phyloP scores from a whole-genome alignment of 2,113 vertebrate species.

The Emydura subglobosa region DNA sequence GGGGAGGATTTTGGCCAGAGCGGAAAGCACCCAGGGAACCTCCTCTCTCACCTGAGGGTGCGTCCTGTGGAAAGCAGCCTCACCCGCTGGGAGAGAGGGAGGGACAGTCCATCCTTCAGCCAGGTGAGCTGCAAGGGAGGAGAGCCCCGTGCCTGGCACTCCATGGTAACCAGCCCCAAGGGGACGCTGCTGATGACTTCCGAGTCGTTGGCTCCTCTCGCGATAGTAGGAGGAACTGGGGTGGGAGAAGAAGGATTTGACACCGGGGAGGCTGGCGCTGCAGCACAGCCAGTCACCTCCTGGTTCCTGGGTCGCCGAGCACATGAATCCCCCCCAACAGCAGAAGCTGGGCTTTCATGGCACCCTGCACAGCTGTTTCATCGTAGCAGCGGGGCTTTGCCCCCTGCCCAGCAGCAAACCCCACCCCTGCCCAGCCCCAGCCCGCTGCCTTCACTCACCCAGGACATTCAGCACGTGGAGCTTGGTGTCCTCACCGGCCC shows the following conservation, averaged over 20 bases:
- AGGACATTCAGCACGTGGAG: conserved; percentile 85
- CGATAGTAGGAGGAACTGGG: conserved; percentile 87
- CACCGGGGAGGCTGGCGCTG: background rate
- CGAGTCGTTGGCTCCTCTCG: conserved; percentile 36
- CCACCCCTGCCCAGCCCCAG: background rate
- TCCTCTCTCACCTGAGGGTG: conserved; percentile 83
- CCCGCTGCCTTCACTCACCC: conserved; percentile 75
- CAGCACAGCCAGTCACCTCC: background rate
- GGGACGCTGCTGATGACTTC: conserved; percentile 52
- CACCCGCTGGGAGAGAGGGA: conserved; percentile 83
- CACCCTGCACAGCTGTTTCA: background rate
- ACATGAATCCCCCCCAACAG: background rate
- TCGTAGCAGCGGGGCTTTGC: background rate
- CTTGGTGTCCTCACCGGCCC: conserved; percentile 83
- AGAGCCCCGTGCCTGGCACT: conserved; percentile 77
- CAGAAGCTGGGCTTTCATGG: background rate
- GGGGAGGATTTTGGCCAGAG: background rate
- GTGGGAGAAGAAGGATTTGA: accelerated
- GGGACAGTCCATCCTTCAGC: conserved; percentile 87
- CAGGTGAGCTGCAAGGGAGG: conserved; percentile 71
- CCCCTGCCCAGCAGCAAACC: background rate
- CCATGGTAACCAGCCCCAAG: conserved; percentile 80
- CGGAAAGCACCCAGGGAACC: background rate
- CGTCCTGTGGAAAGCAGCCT: conserved; percentile 82
- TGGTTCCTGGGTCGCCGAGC: background rate